Percentiles rank a stretch among this genome's conserved stretches.
phyloP scores from a whole-genome alignment of 2,888 invertebrate species.

The Thumatha senex region DNA sequence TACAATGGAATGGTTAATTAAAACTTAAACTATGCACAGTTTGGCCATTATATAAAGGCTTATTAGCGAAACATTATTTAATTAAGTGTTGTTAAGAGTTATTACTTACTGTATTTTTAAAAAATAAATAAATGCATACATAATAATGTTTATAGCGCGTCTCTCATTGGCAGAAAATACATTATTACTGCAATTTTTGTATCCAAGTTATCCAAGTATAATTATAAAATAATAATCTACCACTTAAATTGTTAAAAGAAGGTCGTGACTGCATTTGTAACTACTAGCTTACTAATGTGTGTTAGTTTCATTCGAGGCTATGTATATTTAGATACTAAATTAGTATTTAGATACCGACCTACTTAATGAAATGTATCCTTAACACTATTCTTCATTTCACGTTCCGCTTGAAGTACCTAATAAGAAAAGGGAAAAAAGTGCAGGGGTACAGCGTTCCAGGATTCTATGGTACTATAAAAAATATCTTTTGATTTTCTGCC shows the following conservation, averaged over 20 bases:
- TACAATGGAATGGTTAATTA: slow-evolving; percentile 19
- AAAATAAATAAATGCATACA: slow-evolving; percentile 11
- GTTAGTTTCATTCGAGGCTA: too few species aligned
- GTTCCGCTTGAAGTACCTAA: too few species aligned
- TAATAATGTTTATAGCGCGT: slow-evolving; percentile 6
- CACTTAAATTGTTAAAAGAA: background rate
- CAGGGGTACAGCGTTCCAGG: too few species aligned
- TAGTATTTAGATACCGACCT: too few species aligned
- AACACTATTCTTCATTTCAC: too few species aligned
- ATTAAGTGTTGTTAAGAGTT: slow-evolving; percentile 38
- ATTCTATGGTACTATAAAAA: too few species aligned
- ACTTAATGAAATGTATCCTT: too few species aligned
- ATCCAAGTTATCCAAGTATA: background rate
- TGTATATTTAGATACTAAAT: too few species aligned
- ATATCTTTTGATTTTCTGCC: too few species aligned
- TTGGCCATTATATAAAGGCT: slow-evolving; percentile 33
- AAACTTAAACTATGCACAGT: slow-evolving; percentile 26
- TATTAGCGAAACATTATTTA: slow-evolving; percentile 33
- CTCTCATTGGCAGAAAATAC: background rate
- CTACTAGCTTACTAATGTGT: background rate
- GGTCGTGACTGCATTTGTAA: background rate
- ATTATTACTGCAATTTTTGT: background rate
- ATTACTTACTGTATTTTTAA: slow-evolving; percentile 20
- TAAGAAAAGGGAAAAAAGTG: too few species aligned
- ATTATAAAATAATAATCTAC: slow-evolving; percentile 1